phyloP scores from a whole-genome alignment of 2,797 vertebrate genomes.

The Coranthus polyacanthus region DNA sequence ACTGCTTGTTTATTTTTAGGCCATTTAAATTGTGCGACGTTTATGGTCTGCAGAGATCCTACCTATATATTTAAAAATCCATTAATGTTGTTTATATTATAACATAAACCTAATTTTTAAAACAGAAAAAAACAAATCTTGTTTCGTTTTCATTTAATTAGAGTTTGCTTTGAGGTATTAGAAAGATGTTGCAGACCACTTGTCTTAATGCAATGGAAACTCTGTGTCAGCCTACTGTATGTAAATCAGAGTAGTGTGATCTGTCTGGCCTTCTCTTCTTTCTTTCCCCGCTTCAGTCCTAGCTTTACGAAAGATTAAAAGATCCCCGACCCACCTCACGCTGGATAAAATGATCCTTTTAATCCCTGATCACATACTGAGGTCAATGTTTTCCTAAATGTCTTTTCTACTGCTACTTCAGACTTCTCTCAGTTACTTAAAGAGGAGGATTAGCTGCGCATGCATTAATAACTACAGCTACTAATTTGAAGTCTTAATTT shows the following conservation, averaged over 20 bases:
- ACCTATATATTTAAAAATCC: too few relatives aligned
- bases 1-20: too few relatives aligned
- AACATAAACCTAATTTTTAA: neutral
- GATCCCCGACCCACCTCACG: conserved; percentile 59
- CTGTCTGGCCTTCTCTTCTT: conserved; percentile 74
- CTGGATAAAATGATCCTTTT: conserved; percentile 62
- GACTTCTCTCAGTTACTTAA: conserved; percentile 38
- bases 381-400: conserved; percentile 20
- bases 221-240: conserved; percentile 58
- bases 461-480: neutral
- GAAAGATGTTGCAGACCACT: conserved; percentile 33
- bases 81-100: neutral
- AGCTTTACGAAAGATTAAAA: conserved; percentile 64
- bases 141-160: conserved; percentile 11
- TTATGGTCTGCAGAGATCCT: neutral
- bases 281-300: conserved; percentile 62
- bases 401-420: neutral
- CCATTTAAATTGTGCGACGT: neutral
- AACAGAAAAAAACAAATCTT: neutral
- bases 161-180: conserved; percentile 29
- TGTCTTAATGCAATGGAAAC: conserved; percentile 67
- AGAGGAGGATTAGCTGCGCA: conserved; percentile 27
- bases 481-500: conserved; percentile 12
- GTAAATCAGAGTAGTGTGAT: conserved; percentile 67
- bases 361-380: conserved; percentile 43